Percentiles rank a stretch among this genome's conserved stretches.
phyloP scores from a whole-genome alignment of 2,888 invertebrate species.

The Drosophila ezoana region DNA sequence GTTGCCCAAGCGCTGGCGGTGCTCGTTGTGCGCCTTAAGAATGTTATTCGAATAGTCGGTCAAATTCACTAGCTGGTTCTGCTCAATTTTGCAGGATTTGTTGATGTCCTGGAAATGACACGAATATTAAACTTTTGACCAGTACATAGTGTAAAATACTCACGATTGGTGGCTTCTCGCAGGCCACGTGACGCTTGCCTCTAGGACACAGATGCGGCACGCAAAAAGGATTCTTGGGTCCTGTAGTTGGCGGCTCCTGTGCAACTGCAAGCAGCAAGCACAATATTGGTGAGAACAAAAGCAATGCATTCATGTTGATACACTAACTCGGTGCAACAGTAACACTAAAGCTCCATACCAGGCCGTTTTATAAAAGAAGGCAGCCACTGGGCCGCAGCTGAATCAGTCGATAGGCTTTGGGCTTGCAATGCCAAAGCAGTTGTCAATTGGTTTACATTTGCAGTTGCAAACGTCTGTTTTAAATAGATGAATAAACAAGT shows the following conservation, averaged over 20 bases:
- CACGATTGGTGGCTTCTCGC: constrained; percentile 43
- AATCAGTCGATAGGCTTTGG: neutral
- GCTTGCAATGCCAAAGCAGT: constrained; percentile 26
- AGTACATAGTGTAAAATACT: neutral
- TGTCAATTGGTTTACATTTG: constrained; percentile 39
- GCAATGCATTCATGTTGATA: constrained; percentile 29
- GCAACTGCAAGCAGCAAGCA: constrained; percentile 11
- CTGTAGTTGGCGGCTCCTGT: constrained; percentile 29
- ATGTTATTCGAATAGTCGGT: constrained; percentile 32
- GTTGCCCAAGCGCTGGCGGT: constrained; percentile 47
- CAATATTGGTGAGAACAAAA: constrained; percentile 12
- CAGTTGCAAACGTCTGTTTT: constrained; percentile 21
- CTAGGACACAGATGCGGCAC: constrained; percentile 44
- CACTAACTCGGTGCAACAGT: constrained; percentile 5
- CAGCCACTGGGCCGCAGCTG: neutral
- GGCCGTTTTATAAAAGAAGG: constrained; percentile 19
- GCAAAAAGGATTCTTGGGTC: constrained; percentile 55
- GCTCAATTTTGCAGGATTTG: constrained; percentile 25
- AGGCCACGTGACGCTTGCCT: constrained; percentile 62
- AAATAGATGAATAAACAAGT: constrained; percentile 15
- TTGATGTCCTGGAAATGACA: constrained; percentile 20
- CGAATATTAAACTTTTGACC: neutral
- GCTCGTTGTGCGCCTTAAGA: constrained; percentile 61
- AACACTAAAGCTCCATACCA: neutral
- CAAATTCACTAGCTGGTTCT: constrained; percentile 39